Conservation (phyloP, 2,888 invertebrate genomes). For the Philereme vetulata region DNA sequence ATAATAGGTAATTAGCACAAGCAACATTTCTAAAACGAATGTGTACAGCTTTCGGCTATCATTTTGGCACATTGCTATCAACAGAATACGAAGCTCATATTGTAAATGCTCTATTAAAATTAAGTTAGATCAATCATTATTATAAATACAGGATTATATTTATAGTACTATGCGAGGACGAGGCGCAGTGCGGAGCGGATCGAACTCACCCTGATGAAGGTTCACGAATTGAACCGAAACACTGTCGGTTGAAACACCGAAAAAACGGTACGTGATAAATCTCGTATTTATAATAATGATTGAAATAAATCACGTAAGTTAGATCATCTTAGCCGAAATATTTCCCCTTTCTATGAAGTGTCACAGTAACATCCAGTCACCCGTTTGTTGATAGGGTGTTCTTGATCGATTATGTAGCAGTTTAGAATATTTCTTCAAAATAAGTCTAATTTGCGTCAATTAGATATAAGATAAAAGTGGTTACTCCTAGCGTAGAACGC, state of each 20-base stretch:
- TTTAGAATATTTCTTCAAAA: conserved; percentile 5
- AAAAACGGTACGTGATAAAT: no score
- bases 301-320: no score
- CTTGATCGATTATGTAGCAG: not conserved
- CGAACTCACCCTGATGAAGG: no score
- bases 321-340: not conserved
- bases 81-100: no score
- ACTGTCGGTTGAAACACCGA: no score
- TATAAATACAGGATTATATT: no score
- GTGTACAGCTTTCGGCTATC: conserved; percentile 6
- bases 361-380: conserved; percentile 1
- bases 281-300: no score
- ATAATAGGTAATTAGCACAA: conserved; percentile 11
- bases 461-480: conserved; percentile 47
- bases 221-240: no score
- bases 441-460: conserved; percentile 31
- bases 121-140: no score
- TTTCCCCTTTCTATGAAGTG: not conserved
- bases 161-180: no score
- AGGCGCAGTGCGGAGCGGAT: no score
- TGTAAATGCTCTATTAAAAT: no score
- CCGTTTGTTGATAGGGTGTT: not conserved
- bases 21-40: conserved; percentile 19
- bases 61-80: not conserved
- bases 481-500: conserved; percentile 30